Evolutionary conservation across 2,113 vertebrate species (phyloP).

Genomic region (Phalacrocorax carbo): DNA sequence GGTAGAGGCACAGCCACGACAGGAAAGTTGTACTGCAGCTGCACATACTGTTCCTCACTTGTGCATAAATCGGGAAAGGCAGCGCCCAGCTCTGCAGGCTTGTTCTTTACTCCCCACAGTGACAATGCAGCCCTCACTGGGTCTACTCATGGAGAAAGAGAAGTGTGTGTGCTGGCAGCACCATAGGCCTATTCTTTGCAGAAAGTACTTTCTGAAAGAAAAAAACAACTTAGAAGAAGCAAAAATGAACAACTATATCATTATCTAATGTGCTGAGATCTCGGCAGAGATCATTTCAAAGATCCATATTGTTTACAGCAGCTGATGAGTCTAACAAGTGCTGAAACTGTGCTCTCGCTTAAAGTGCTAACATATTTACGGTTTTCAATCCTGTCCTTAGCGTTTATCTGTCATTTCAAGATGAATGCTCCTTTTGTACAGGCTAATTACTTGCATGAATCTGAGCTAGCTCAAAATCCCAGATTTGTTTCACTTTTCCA

Average conservation of each 20-base stretch:
- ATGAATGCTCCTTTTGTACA: slow-evolving; percentile 65
- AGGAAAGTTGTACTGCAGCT: neutral
- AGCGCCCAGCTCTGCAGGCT: neutral
- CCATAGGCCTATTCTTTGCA: neutral
- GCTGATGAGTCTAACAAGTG: slow-evolving; percentile 66
- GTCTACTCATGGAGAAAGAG: neutral
- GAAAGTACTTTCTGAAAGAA: neutral
- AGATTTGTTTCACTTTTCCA: slow-evolving; percentile 60
- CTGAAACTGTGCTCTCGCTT: slow-evolving; percentile 6
- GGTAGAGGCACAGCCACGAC: neutral
- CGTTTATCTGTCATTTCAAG: slow-evolving; percentile 50
- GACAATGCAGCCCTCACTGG: neutral
- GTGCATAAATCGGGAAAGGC: neutral
- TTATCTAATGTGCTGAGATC: slow-evolving; percentile 43
- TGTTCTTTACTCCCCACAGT: neutral
- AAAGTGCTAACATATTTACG: slow-evolving; percentile 48
- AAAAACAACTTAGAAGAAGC: neutral
- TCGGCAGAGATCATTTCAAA: slow-evolving; percentile 58
- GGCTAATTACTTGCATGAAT: slow-evolving; percentile 67
- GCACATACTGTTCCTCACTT: neutral
- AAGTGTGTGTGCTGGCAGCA: slow-evolving; percentile 18
- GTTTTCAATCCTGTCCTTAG: slow-evolving; percentile 21
- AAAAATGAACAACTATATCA: slow-evolving; percentile 59
- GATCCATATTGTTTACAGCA: slow-evolving; percentile 67
- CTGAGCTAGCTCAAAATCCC: slow-evolving; percentile 60